Base-by-base conservation (phyloP, 2,113 vertebrate genomes). In the Potamarius usumacintae region DNA sequence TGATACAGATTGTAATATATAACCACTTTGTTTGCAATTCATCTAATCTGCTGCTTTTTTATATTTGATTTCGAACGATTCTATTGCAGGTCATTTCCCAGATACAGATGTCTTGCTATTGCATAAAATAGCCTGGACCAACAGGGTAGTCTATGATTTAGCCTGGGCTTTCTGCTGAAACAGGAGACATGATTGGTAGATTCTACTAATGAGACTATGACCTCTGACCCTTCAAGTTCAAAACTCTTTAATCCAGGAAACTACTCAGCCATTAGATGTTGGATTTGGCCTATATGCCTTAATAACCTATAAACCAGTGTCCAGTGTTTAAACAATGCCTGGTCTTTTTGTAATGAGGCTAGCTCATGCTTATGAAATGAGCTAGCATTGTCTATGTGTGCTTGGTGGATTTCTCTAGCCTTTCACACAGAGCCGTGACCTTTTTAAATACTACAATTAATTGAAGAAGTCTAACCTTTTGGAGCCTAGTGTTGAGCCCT, bases 391-490 rank as follows among this genome's bases (percentile, higher is more conserved):
- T 90, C 85, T 89, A 86, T 78, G 76, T 83, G 90, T 90, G 90
- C 83, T 85, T 90, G 89, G 88, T 88, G 88, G 78, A 91, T 93
- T 87, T 93, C 94, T 93, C 92, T 84, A 92, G 91, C 92, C 92
- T 93, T 93, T 92, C 89, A 90, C 93, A 92, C 86, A 83, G 91
- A 91, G 93, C 91, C 79, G 79, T 95, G 95, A 95, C 95, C 94
- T 96, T 96, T 96, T 93, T 95, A 96, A 95, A 93, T 86, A 93
- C 90, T 89, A 85, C 90, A 94, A 94, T 95, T 95, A 96, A 96
- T 96, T 95, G 94, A 93, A 91, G 89, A 34, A 86, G 86, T 87
- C 92, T 94, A 95, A 96, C 95, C 95, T 96, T 96, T 95, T 85
- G 85, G 92, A 93, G 90, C 84, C 92, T 91, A 92, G 89, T 90